Conservation (phyloP, 2,888 invertebrate genomes). For the Acleris literana region DNA sequence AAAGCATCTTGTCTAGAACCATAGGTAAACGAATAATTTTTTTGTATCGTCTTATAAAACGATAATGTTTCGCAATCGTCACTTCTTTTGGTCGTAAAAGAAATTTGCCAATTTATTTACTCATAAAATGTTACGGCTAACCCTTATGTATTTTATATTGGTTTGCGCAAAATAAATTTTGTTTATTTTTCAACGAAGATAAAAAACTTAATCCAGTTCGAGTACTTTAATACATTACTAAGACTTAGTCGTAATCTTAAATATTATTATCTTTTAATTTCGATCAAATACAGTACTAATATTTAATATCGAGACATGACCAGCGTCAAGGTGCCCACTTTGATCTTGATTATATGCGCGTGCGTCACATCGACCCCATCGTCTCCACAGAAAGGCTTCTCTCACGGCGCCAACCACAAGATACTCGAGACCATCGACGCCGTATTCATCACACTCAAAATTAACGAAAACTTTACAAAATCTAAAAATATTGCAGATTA, state of each 20-base stretch:
- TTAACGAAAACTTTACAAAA: constrained; percentile 42
- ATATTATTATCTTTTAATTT: neutral
- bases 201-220: neutral
- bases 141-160: too few species aligned
- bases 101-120: too few species aligned
- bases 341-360: neutral
- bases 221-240: neutral
- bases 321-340: neutral
- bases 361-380: neutral
- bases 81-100: too few species aligned
- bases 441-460: constrained; percentile 46
- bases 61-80: too few species aligned
- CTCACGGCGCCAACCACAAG: constrained; percentile 42
- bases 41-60: too few species aligned
- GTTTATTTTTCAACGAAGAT: neutral
- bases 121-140: too few species aligned
- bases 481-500: constrained; percentile 43
- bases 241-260: neutral
- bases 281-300: neutral
- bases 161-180: too few species aligned
- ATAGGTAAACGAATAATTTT: too few species aligned
- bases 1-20: too few species aligned
- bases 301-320: neutral
- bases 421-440: constrained; percentile 47
- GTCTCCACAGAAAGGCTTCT: constrained; percentile 39